Evolutionary conservation across 2,888 invertebrate species (phyloP), one percentile per base, ranked within the genome.

Genomic region (Stenolophus ochropezus): DNA sequence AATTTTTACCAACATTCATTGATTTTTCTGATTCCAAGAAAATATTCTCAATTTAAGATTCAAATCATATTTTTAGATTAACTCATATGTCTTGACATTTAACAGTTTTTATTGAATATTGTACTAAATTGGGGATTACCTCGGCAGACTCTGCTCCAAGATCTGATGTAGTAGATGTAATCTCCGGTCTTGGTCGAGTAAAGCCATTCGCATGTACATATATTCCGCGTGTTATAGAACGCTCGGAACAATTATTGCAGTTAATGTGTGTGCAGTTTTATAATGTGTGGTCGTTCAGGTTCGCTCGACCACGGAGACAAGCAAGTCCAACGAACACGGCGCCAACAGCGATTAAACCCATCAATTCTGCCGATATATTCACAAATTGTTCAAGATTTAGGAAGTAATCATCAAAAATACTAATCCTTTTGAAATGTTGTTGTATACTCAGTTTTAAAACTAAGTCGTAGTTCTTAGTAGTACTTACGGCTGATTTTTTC

Each of bases 191-290:
- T 69, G 33, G 33, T 69, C 11, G 65, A 18, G 65, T 18, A 16
- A 33, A 16, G 33, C 33, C 18, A 69, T 69, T 69, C 65, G 65
- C 65, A 69, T 69, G 65, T 69, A 27, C 18, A 69, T 69, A 69
- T 69, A 33, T 69, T 33, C 53, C 53, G 23, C 27, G 21, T 51
- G 74, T 73, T 73, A 33, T 42, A 42, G 18, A 73, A 61, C 23
- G 14, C 51, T 23, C 58, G 4, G 33, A 80, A 83, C 82, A 83
- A 82, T 82, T 82, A 83, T 82, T 80, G 49, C 75, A 82, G 82
- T 80, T 83, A 83, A 82, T 83, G 83, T 79, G 69, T 58, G 69
- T 82, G 79, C 80, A 83, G 58, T 83, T 83, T 83, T 83, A 82
- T 82, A 77, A 76, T 76, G 42, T 21, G 53, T 20, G 56, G 58